Conservation (phyloP, 2,113 vertebrate genomes). For the Erythrocebus patas region DNA sequence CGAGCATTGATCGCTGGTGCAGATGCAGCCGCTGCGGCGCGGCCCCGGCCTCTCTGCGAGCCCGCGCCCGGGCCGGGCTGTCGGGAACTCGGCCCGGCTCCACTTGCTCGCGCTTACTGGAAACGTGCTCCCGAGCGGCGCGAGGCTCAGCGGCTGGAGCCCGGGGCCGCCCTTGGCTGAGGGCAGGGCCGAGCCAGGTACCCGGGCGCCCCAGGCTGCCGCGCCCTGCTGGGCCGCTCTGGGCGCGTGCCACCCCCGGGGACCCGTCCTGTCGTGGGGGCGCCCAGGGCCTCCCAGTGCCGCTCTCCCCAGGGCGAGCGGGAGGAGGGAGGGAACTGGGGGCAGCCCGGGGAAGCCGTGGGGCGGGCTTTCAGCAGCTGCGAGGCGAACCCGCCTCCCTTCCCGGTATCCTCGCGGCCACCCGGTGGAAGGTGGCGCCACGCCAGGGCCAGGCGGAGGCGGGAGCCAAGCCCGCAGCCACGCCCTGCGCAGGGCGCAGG, state of each 20-base stretch:
- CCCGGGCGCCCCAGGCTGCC: background rate
- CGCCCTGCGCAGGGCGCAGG: background rate
- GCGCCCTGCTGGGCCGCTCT: background rate
- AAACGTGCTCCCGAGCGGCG: constrained; percentile 40
- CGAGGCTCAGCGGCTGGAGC: background rate
- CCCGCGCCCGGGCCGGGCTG: constrained; percentile 44
- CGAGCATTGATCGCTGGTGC: constrained; percentile 49
- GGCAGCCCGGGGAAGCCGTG: background rate
- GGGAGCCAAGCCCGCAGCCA: background rate
- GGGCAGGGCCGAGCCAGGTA: background rate
- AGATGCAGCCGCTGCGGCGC: background rate
- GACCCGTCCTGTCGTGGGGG: background rate
- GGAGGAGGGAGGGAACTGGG: background rate
- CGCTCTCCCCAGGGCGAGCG: background rate
- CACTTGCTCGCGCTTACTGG: constrained; percentile 54
- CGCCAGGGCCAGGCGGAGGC: background rate
- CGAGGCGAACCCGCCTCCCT: background rate
- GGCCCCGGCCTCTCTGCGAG: background rate
- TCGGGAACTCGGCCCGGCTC: constrained; percentile 64
- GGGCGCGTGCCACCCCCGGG: background rate
- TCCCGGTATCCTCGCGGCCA: constrained; percentile 7
- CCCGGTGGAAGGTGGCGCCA: background rate
- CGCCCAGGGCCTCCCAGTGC: background rate
- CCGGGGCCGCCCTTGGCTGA: background rate
- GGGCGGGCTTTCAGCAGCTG: background rate